Conservation (phyloP, 35 echinoderm and acorn worm genomes). For the Apostichopus japonicus region DNA sequence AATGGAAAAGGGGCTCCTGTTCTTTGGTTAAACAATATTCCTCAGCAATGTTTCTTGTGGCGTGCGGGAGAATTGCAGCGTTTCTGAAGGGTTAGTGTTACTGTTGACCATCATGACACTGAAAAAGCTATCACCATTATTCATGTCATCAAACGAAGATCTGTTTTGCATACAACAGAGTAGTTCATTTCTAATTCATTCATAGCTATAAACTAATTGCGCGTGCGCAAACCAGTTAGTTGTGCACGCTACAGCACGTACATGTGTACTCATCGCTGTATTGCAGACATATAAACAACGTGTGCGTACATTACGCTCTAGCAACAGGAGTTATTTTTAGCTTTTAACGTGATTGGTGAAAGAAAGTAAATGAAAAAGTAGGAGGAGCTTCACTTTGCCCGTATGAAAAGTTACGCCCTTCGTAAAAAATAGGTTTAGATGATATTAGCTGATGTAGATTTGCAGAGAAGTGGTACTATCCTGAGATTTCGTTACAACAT, state of each 20-base stretch:
- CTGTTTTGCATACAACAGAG: conserved; percentile 4
- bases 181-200: conserved; percentile 2
- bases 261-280: neutral
- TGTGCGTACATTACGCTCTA: conserved; percentile 20
- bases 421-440: neutral
- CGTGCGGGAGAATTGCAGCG: too few species aligned
- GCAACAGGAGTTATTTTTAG: conserved; percentile 49
- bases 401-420: conserved; percentile 8
- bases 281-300: conserved; percentile 11
- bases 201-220: neutral
- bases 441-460: neutral
- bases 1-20: too few species aligned
- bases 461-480: neutral
- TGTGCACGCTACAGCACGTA: neutral
- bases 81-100: too few species aligned
- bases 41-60: too few species aligned
- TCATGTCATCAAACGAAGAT: too few species aligned
- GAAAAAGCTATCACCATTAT: too few species aligned
- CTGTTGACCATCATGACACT: too few species aligned
- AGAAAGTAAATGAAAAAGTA: neutral
- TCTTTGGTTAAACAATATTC: too few species aligned
- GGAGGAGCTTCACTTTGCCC: conserved; percentile 3
- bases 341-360: conserved; percentile 36
- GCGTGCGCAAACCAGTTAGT: neutral
- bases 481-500: neutral